Base-by-base conservation (phyloP, 2,888 invertebrate genomes). In the Tribolium freemani region DNA sequence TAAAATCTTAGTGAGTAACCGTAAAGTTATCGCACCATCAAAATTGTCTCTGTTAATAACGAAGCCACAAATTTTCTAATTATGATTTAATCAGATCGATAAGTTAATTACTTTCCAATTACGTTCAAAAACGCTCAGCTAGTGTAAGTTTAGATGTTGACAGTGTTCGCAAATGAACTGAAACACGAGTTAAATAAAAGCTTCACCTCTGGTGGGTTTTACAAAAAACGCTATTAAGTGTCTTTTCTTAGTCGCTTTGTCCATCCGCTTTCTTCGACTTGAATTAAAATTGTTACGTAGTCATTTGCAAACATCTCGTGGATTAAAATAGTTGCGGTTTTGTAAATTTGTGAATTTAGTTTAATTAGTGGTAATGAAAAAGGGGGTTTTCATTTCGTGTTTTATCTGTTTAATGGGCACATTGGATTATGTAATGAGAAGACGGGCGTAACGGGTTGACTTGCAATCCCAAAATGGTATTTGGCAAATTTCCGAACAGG, bases 401-500 rank as follows among this genome's bases (percentile, higher is more conserved):
- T 81, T 81, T 79, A 80, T 80, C 77, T 77, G 76, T 71, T 69
- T 78, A 79, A 81, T 79, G 79, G 80, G 71, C 70, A 66, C 74
- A 74, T 75, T 74, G 77, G 80, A 80, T 80, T 78, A 79, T 78
- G 76, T 80, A 78, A 80, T 80, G 79, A 80, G 78, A 78, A 60
- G 74, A 78, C 77, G 77, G 73, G 73, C 75, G 76, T 77, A 76
- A 76, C 74, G 74, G 73, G 69, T 69, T 69, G 68, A 72, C 76
- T 79, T 77, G 78, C 78, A 78, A 80, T 80, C 80, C 83, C 82
- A 79, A 82, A 83, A 82, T 83, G 84, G 83, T 83, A 84, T 83
- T 84, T 83, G 84, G 81, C 83, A 85, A 85, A 85, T 84, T 84
- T 84, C 84, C 84, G 82, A 84, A 84, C 80, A 80, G 83, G 80